These are phyloP conservation scores for Scalopus aquaticus DNA, from an alignment of 2,113 vertebrate genomes.

Conservation along the genomic window DNA sequence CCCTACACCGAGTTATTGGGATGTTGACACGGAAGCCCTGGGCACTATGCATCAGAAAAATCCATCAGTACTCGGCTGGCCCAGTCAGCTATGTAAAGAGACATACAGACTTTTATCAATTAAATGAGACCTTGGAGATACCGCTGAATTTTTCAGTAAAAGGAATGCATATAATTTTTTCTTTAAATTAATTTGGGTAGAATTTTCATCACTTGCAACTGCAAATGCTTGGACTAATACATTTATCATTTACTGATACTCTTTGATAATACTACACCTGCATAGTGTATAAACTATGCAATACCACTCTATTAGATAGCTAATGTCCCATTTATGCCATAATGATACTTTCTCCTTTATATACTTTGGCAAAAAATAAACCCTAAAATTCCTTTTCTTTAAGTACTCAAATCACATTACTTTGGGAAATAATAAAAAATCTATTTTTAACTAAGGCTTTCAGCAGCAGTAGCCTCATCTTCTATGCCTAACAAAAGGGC, in stretches of 20 bases:
- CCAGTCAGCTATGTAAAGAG: not conserved
- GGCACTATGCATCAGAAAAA: not conserved
- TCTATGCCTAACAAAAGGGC: not conserved
- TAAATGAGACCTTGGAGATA: no score
- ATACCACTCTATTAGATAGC: not conserved
- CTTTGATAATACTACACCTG: not conserved
- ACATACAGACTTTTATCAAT: no score
- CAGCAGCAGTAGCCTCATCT: not conserved
- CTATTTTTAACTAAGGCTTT: not conserved
- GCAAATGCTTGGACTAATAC: no score
- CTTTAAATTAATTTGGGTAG: not conserved
- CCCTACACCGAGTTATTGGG: no score
- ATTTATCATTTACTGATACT: not conserved
- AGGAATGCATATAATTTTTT: not conserved
- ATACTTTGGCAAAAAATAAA: not conserved
- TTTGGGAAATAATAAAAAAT: not conserved
- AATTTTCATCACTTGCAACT: no score
- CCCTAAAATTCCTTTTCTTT: not conserved
- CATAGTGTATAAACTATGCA: not conserved
- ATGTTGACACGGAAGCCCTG: not conserved
- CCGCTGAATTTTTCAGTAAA: not conserved
- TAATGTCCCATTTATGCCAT: not conserved
- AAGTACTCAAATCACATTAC: not conserved
- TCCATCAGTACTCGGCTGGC: no score
- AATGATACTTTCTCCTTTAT: not conserved